Conservation (phyloP, 1,140 invertebrate genomes). For the Drosophila sucinea region DNA sequence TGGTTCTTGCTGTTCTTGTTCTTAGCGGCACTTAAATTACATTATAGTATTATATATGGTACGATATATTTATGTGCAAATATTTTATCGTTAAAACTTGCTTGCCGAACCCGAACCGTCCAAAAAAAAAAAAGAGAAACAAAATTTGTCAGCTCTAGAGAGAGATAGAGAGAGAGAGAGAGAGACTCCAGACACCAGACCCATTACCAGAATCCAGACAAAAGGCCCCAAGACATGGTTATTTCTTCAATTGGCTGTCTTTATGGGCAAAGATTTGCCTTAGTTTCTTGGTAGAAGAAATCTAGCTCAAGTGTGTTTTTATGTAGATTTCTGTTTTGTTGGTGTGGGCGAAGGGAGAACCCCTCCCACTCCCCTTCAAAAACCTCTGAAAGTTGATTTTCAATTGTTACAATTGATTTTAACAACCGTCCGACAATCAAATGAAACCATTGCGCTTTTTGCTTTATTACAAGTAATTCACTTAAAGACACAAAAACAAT, state of each 20-base stretch:
- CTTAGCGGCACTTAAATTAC: conserved; percentile 63
- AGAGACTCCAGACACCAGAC: conserved; percentile 8
- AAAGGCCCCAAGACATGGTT: conserved; percentile 28
- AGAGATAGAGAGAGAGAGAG: not conserved
- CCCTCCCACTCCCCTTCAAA: conserved; percentile 5
- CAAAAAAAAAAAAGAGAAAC: conserved; percentile 12
- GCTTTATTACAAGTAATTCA: conserved; percentile 51
- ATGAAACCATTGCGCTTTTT: conserved; percentile 66
- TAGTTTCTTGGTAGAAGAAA: conserved; percentile 46
- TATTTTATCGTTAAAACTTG: conserved; percentile 76
- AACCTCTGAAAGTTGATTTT: conserved; percentile 48
- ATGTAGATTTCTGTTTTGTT: conserved; percentile 59
- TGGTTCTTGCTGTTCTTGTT: conserved; percentile 28
- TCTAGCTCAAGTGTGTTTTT: conserved; percentile 72
- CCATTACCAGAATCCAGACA: conserved; percentile 17
- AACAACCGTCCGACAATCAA: conserved; percentile 55
- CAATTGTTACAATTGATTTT: conserved; percentile 76
- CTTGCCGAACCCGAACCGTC: conserved; percentile 29
- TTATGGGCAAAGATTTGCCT: conserved; percentile 35
- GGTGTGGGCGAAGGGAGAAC: not conserved
- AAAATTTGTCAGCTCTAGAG: conserved; percentile 19
- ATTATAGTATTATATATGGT: conserved; percentile 66
- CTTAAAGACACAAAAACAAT: conserved; percentile 39
- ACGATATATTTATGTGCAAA: conserved; percentile 81
- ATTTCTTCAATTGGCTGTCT: conserved; percentile 20